These are phyloP conservation scores for Hiodon alosoides DNA, from an alignment of 2,113 vertebrate species.

Conservation along the genomic window DNA sequence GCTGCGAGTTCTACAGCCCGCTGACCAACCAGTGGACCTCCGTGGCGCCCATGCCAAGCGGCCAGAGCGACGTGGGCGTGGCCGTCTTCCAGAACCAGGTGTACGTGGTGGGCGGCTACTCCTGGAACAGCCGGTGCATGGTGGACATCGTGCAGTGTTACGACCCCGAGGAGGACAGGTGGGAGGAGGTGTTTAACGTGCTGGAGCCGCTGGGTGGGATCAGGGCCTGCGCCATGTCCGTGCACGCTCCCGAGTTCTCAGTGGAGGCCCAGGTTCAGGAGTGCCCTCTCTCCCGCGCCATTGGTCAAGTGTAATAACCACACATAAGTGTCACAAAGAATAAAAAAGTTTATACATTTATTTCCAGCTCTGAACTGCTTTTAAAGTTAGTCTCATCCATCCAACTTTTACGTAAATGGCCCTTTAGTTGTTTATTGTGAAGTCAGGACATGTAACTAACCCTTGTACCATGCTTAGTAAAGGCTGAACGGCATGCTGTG, in stretches of 20 bases:
- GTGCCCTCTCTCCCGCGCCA: conserved; percentile 52
- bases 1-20: conserved; percentile 69
- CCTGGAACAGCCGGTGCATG: conserved; percentile 76
- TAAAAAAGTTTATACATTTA: not conserved
- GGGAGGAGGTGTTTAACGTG: conserved; percentile 67
- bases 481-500: no score
- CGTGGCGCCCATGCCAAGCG: conserved; percentile 66
- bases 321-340: no score
- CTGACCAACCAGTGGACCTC: conserved; percentile 63
- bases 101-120: conserved; percentile 72
- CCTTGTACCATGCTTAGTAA: no score
- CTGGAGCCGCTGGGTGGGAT: conserved; percentile 72
- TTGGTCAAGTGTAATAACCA: conserved; percentile 37
- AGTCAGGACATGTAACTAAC: no score
- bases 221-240: conserved; percentile 68
- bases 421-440: no score
- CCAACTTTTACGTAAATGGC: no score
- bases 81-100: conserved; percentile 62
- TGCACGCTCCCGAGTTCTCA: conserved; percentile 58
- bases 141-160: conserved; percentile 72
- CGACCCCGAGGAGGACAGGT: conserved; percentile 59
- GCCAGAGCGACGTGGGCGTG: conserved; percentile 70
- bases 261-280: conserved; percentile 62
- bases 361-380: not conserved
- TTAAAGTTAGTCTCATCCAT: no score